Base-by-base conservation (phyloP, 1,140 invertebrate species). In the Carposina sasakii region DNA sequence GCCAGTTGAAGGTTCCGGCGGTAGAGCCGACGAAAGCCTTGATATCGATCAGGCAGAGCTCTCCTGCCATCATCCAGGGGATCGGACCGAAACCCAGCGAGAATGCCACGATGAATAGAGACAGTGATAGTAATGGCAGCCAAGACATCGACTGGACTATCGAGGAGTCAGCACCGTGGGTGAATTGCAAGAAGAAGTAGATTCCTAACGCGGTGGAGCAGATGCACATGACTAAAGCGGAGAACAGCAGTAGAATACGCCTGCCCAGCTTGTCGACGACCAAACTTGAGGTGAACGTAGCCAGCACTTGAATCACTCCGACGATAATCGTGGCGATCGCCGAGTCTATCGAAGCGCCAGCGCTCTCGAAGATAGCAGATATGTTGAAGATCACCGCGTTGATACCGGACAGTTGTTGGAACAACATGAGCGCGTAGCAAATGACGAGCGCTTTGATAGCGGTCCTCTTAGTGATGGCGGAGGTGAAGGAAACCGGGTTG, bases 371-470 rank as follows among this genome's bases (percentile, higher is more conserved):
- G 48, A 97, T 96, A 0, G 79, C 63, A 0, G 88, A 87, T 0
- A 91, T 87, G 60, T 95, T 96, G 71, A 96, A 96, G 48, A 95
- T 91, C 16, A 96, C 92, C 0, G 92, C 93, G 60, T 96, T 96
- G 15, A 96, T 93, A 28, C 95, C 94, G 44, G 90, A 91, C 20
- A 96, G 79, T 71, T 96, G 95, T 67, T 96, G 94, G 71, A 96
- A 92, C 41, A 94, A 82, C 92, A 96, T 95, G 1, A 96, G 82
- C 12, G 90, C 89, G 52, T 93, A 88, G 31, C 89, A 90, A 23
- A 97, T 93, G 3, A 90, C 47, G 8, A 96, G 68, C 6, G 90
- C 92, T 72, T 90, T 94, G 17, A 87, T 73, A 0, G 89, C 89
- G 12, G 89, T 87, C 52, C 77, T 88, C 36, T 88, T 87, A 2